Base-by-base conservation (phyloP, 2,888 invertebrate species). In the Phaedon cochleariae region DNA sequence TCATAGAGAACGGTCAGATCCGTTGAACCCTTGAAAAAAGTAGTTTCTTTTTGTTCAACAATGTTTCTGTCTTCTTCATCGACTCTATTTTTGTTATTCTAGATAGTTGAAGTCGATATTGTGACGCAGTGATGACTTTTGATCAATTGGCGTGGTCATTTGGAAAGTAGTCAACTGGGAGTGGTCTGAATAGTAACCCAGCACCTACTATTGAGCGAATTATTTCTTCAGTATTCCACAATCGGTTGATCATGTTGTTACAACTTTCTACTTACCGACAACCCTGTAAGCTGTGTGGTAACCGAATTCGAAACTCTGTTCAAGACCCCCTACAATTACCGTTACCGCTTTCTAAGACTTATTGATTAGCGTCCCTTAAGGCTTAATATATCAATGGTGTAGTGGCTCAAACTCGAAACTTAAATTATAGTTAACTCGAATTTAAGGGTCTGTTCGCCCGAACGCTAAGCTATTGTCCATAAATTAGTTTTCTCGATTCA, bases 361-460 rank as follows among this genome's bases (percentile, higher is more conserved):
- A 68, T 68, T 68, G 67, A 68, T 68, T 62, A 64, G 67, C 64
- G 62, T 57, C 67, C 64, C 62, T 59, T 26, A 68, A 53, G 67
- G 67, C 64, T 65, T 59, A 68, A 68, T 68, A 68, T 68, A 64
- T 68, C 67, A 68, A 64, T 68, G 64, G 67, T 68, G 64, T 62
- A 59, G 62, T 55, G 59, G 59, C 64, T 65, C 49, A 54, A 67
- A 58, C 67, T 61, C 60, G 62, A 62, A 68, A 68, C 67, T 68
- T 68, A 68, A 67, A 67, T 67, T 67, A 64, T 62, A 62, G 67
- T 62, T 62, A 68, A 64, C 64, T 65, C 52, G 62, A 61, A 64
- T 64, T 64, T 65, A 64, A 68, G 57, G 67, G 64, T 21, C 20
- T 41, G 45, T 45, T 57, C 45, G 41, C 12, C 15, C 29, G 57